A percentile compares a stretch with the other conserved stretches of the same genome.
These are phyloP conservation scores for Planococcus citri DNA, from an alignment of 1,140 invertebrate species.

Conservation along the genomic window DNA sequence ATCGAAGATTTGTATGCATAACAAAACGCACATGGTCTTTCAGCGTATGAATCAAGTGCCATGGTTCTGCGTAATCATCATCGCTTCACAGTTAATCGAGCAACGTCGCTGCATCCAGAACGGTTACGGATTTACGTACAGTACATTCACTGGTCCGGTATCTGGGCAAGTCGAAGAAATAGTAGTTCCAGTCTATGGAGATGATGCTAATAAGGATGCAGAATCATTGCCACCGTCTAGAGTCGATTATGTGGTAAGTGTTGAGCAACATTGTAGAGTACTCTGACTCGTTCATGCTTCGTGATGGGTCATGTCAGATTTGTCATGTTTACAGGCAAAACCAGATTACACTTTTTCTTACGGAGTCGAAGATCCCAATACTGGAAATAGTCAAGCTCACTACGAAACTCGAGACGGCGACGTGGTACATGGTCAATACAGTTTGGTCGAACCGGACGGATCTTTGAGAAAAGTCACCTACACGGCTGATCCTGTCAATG, in stretches of 20 bases:
- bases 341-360: constrained; percentile 48
- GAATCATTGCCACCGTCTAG: constrained; percentile 20
- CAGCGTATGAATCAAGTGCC: constrained; percentile 8
- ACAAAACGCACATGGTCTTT: not conserved
- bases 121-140: constrained; percentile 24
- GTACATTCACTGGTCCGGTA: constrained; percentile 28
- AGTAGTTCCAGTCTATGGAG: not conserved
- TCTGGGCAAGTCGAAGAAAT: constrained; percentile 28
- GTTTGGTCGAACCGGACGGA: constrained; percentile 37
- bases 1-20: too few species aligned
- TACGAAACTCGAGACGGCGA: constrained; percentile 54
- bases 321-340: constrained; percentile 23
- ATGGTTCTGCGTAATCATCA: constrained; percentile 11
- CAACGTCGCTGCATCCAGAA: not conserved
- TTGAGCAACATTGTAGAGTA: not conserved
- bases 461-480: constrained; percentile 31
- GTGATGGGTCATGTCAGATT: not conserved
- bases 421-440: constrained; percentile 52
- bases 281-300: not conserved
- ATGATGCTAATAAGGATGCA: constrained; percentile 12
- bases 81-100: not conserved
- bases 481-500: constrained; percentile 30
- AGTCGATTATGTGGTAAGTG: constrained; percentile 28
- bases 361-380: constrained; percentile 52
- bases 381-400: constrained; percentile 53